phyloP scores from a whole-genome alignment of 2,113 vertebrate genomes.

The Nothoprocta pentlandii region DNA sequence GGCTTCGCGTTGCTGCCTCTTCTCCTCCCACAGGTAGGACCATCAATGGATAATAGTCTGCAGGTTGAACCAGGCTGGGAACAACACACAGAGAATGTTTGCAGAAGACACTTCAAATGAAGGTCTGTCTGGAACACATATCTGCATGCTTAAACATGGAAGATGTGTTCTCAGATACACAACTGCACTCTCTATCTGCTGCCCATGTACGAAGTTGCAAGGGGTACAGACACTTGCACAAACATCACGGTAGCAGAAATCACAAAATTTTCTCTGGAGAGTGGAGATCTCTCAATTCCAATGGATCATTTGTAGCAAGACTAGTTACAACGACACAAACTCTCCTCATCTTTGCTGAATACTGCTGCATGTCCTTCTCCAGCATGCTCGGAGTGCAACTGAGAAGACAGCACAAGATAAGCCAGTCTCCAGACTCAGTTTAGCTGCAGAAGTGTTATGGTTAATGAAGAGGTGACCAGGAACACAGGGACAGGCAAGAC shows the following conservation, averaged over 20 bases:
- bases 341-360: background rate
- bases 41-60: too few relatives aligned
- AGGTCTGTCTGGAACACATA: background rate
- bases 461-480: background rate
- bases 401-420: background rate
- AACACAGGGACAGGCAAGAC: background rate
- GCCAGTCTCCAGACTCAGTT: background rate
- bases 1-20: too few relatives aligned
- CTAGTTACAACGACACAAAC: background rate
- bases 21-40: too few relatives aligned
- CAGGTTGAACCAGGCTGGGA: too few relatives aligned
- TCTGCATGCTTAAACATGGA: background rate
- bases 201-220: background rate
- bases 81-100: background rate
- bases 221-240: background rate
- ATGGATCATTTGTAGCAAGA: background rate
- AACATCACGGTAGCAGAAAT: background rate
- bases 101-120: background rate
- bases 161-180: background rate
- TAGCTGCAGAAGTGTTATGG: background rate
- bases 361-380: fast-evolving
- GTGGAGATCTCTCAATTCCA: background rate
- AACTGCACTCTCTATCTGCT: fast-evolving
- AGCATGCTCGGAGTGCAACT: background rate
- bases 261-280: background rate